A percentile compares a stretch with the other conserved stretches of the same genome.
Conservation (phyloP, 2,797 vertebrate genomes). For the Pygocentrus nattereri region DNA sequence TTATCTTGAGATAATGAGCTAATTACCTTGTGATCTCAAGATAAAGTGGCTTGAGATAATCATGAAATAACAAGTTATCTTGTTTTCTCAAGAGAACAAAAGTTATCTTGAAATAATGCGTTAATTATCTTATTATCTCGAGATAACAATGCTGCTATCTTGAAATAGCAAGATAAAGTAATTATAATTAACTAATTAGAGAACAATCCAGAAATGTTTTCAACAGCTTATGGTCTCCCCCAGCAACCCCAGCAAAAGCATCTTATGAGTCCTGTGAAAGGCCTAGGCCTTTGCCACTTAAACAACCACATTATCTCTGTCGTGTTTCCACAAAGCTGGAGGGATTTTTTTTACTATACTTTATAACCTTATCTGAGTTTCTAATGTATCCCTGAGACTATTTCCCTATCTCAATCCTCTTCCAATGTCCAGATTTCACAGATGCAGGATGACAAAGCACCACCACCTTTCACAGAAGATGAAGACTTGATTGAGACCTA, state of each 20-base stretch:
- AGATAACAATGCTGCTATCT: no score
- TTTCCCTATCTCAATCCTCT: not conserved
- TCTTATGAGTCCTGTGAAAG: not conserved
- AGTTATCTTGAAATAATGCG: no score
- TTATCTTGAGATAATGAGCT: no score
- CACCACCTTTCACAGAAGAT: slow-evolving; percentile 74
- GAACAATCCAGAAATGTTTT: no score
- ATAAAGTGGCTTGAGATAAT: no score
- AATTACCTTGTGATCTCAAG: no score
- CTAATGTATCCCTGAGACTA: not conserved
- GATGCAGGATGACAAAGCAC: slow-evolving; percentile 81
- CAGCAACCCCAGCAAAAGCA: not conserved
- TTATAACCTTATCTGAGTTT: not conserved
- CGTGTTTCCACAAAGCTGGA: not conserved
- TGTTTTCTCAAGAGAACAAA: no score
- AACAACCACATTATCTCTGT: not conserved
- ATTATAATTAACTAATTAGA: no score
- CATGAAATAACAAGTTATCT: no score
- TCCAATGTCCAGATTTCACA: slow-evolving; percentile 75
- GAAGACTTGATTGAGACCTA: slow-evolving; percentile 76
- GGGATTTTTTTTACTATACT: not conserved
- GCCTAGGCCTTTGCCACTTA: not conserved
- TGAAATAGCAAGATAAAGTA: no score
- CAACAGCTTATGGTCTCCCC: no score
- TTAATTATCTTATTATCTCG: no score